Percentiles rank a stretch among this genome's conserved stretches.
Evolutionary conservation across 2,888 invertebrate species (phyloP).

Genomic region (Trissonchulus sp.): DNA sequence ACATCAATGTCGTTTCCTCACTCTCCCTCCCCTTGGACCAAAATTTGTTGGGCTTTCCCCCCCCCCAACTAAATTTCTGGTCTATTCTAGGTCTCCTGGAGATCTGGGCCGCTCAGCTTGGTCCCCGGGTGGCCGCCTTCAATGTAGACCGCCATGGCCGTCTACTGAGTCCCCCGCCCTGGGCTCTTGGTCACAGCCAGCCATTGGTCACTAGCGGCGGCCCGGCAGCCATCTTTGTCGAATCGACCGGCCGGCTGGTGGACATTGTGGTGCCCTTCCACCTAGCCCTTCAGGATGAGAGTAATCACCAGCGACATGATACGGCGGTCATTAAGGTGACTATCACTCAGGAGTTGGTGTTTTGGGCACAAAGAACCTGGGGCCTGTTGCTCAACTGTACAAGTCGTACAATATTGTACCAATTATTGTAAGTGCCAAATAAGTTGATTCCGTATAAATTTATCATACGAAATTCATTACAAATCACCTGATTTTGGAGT

Average conservation of each 20-base stretch:
- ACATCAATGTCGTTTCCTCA: too few species aligned
- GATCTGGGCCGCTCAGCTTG: constrained; percentile 80
- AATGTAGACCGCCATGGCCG: constrained; percentile 72
- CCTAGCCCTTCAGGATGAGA: background rate
- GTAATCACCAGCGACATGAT: background rate
- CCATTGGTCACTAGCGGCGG: background rate
- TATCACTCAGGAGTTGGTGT: too few species aligned
- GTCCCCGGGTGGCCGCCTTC: constrained; percentile 81
- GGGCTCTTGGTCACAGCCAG: background rate
- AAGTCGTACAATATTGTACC: too few species aligned
- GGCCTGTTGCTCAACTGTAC: too few species aligned
- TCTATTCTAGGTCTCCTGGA: constrained; percentile 56
- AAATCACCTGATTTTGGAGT: too few species aligned
- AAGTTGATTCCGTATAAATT: too few species aligned
- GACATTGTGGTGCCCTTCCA: background rate
- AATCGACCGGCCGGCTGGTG: background rate
- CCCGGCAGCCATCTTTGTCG: background rate
- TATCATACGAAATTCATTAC: too few species aligned
- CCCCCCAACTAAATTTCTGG: too few species aligned
- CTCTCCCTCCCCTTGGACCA: too few species aligned
- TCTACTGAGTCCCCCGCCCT: constrained; percentile 38
- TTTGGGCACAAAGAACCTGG: too few species aligned
- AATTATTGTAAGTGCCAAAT: too few species aligned
- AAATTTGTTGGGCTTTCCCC: too few species aligned
- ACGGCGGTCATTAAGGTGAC: background rate